Percentiles rank a stretch among this genome's conserved stretches.
These are phyloP conservation scores for Hippopotamyrus pictus DNA, from an alignment of 2,797 vertebrate species.

Conservation along the genomic window DNA sequence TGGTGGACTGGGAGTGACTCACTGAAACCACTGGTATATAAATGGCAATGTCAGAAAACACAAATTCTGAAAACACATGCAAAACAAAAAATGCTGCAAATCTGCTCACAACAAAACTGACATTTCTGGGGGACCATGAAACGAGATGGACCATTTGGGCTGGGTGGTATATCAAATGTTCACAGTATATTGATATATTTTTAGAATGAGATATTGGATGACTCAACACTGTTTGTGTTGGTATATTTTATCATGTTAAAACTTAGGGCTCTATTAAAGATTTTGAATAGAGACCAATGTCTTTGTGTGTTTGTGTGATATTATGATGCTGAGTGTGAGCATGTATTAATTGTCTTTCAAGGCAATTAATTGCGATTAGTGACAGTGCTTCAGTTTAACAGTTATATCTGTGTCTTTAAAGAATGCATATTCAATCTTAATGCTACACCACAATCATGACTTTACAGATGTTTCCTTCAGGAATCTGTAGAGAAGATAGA, in stretches of 20 bases:
- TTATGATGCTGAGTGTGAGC: neutral
- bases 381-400: neutral
- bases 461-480: neutral
- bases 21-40: neutral
- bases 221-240: neutral
- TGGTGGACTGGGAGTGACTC: neutral
- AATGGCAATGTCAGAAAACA: neutral
- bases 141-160: neutral
- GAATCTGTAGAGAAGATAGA: neutral
- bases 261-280: neutral
- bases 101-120: neutral
- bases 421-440: neutral
- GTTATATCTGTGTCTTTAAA: neutral
- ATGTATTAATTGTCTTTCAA: neutral
- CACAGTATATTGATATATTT: neutral
- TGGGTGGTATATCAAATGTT: neutral
- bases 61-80: neutral
- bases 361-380: neutral
- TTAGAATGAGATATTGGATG: neutral
- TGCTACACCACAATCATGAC: neutral
- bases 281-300: neutral
- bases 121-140: neutral
- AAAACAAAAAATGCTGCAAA: neutral
- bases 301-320: neutral
- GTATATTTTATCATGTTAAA: neutral